Conservation (phyloP, 2,113 vertebrate genomes). For the Hippotragus niger region DNA sequence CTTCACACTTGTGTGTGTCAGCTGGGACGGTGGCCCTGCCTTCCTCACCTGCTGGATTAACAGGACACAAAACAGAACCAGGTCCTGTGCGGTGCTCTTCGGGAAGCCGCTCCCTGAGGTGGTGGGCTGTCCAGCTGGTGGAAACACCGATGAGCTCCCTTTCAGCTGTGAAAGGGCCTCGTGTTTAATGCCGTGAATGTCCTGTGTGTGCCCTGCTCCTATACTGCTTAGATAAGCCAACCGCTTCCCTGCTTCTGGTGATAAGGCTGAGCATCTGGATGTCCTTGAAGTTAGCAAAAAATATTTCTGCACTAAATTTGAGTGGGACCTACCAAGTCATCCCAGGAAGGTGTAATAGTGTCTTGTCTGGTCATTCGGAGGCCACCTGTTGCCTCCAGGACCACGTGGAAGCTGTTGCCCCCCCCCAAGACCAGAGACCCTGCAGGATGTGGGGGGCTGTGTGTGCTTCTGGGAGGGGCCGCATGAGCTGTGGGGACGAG, state of each 20-base stretch:
- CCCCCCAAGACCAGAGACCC: neutral
- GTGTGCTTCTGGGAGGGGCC: neutral
- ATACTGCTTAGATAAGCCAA: neutral
- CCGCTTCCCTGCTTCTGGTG: neutral
- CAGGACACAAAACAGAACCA: neutral
- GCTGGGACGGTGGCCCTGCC: neutral
- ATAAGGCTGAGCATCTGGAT: neutral
- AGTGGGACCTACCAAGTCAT: neutral
- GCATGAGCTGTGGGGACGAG: neutral
- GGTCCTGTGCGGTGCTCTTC: neutral
- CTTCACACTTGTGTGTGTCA: neutral
- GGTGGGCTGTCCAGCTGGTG: neutral
- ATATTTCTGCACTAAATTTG: neutral
- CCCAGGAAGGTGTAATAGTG: neutral
- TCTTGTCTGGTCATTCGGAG: neutral
- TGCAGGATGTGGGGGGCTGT: neutral
- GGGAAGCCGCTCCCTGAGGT: neutral
- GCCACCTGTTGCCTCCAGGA: constrained; percentile 19
- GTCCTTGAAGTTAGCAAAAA: constrained; percentile 12
- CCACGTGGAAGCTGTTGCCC: neutral
- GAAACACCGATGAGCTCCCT: neutral
- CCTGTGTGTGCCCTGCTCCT: neutral
- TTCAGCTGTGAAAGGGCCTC: neutral
- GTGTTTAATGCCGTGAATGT: neutral
- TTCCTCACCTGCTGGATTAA: neutral